These are phyloP conservation scores for Drosophila paulistorum DNA, from an alignment of 1,140 invertebrate species.

Conservation along the genomic window DNA sequence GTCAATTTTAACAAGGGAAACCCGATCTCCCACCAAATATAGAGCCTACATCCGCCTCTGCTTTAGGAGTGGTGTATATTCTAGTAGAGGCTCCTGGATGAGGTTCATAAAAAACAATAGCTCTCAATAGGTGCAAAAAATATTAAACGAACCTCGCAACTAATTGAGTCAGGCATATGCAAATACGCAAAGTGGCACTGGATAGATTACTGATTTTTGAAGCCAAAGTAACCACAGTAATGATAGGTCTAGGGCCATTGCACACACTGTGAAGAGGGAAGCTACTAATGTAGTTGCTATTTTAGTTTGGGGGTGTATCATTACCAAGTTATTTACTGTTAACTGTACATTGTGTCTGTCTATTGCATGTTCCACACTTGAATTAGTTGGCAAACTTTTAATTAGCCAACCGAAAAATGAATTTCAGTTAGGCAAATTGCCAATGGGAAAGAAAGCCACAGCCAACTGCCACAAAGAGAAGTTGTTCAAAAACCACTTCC, in stretches of 20 bases:
- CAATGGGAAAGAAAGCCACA: neutral
- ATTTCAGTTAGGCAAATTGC: constrained; percentile 44
- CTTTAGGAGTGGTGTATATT: no score
- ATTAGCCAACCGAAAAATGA: constrained; percentile 43
- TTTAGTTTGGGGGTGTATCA: neutral
- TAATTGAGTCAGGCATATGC: no score
- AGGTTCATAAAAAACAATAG: no score
- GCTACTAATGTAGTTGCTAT: neutral
- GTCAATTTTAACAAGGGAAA: no score
- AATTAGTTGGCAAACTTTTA: constrained; percentile 55
- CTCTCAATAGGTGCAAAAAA: no score
- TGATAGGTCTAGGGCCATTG: constrained; percentile 35
- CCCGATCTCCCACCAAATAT: no score
- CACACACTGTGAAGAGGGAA: neutral
- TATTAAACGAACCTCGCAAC: no score
- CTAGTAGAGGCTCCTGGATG: no score
- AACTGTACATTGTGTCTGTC: constrained; percentile 1
- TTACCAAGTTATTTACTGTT: neutral
- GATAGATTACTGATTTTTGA: no score
- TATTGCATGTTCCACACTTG: constrained; percentile 39
- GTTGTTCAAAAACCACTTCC: neutral
- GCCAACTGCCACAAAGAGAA: constrained; percentile 25
- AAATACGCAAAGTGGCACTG: no score
- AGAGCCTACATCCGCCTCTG: no score
- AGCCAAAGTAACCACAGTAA: neutral